These are phyloP conservation scores for Zaprionus taronus DNA, from an alignment of 1,140 invertebrate genomes.

Conservation along the genomic window DNA sequence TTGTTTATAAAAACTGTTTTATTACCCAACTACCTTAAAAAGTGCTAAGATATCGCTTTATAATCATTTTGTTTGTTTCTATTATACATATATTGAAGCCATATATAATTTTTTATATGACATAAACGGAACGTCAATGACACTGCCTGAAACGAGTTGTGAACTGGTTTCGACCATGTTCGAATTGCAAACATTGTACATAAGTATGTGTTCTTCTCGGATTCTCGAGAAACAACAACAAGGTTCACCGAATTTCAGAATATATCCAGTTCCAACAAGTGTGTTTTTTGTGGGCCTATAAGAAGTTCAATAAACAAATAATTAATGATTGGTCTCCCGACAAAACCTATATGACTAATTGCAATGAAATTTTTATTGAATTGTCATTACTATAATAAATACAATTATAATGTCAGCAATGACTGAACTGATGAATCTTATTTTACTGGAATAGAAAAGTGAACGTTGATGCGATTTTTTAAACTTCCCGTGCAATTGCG, in stretches of 20 bases:
- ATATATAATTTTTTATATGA: constrained; percentile 34
- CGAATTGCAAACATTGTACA: constrained; percentile 31
- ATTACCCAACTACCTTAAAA: not conserved
- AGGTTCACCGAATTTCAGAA: constrained; percentile 1
- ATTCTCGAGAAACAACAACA: constrained; percentile 6
- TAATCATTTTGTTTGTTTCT: constrained; percentile 23
- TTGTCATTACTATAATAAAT: too few relatives aligned
- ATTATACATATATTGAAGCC: constrained; percentile 29
- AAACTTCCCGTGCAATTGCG: not conserved
- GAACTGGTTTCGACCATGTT: constrained; percentile 62
- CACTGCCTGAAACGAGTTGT: constrained; percentile 61
- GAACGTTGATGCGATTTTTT: constrained; percentile 1
- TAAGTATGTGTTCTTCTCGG: constrained; percentile 22
- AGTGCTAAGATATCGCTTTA: not conserved
- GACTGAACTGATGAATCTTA: not conserved
- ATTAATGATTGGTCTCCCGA: not conserved
- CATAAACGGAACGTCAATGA: constrained; percentile 40
- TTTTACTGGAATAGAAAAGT: not conserved
- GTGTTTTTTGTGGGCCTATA: not conserved
- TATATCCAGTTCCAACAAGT: constrained; percentile 4
- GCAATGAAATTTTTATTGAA: not conserved
- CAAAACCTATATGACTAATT: not conserved
- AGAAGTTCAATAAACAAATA: not conserved
- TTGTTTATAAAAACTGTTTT: not conserved
- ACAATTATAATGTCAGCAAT: not conserved